phyloP scores from a whole-genome alignment of 2,113 vertebrate genomes.

The Larimichthys polyactis region DNA sequence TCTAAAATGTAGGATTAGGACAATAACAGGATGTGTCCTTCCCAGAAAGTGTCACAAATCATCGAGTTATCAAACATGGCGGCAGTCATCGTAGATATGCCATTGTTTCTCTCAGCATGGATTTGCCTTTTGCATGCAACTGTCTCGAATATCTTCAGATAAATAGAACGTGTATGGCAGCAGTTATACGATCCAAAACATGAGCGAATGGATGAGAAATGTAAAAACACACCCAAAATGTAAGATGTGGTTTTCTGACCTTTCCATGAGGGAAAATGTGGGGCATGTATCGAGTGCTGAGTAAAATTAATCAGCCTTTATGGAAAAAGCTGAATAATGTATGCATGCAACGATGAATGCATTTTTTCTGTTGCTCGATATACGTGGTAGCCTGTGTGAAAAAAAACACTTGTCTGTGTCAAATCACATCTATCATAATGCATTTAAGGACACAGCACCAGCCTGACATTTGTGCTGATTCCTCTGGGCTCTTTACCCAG shows the following conservation, averaged over 20 bases:
- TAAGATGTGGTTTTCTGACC: constrained; percentile 11
- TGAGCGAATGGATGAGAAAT: constrained; percentile 19
- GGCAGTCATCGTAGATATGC: constrained; percentile 53
- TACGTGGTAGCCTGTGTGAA: not conserved
- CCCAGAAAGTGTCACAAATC: constrained; percentile 73
- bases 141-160: constrained; percentile 16
- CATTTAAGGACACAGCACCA: constrained; percentile 59
- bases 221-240: constrained; percentile 19
- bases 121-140: constrained; percentile 40
- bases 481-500: constrained; percentile 51
- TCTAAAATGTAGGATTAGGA: constrained; percentile 49
- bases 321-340: not conserved
- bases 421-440: constrained; percentile 49
- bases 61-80: constrained; percentile 64
- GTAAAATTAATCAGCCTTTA: not conserved
- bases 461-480: constrained; percentile 64
- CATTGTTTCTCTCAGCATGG: constrained; percentile 48
- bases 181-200: constrained; percentile 24
- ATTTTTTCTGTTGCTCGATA: not conserved
- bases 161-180: constrained; percentile 15
- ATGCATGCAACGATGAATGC: not conserved
- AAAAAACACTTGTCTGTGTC: constrained; percentile 36
- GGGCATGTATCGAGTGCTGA: not conserved
- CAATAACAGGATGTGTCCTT: constrained; percentile 79
- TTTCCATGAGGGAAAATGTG: not conserved